Evolutionary conservation across 2,797 vertebrate genomes (phyloP), one percentile per base, ranked within the genome.

Genomic region (Triplophysa bombifrons): DNA sequence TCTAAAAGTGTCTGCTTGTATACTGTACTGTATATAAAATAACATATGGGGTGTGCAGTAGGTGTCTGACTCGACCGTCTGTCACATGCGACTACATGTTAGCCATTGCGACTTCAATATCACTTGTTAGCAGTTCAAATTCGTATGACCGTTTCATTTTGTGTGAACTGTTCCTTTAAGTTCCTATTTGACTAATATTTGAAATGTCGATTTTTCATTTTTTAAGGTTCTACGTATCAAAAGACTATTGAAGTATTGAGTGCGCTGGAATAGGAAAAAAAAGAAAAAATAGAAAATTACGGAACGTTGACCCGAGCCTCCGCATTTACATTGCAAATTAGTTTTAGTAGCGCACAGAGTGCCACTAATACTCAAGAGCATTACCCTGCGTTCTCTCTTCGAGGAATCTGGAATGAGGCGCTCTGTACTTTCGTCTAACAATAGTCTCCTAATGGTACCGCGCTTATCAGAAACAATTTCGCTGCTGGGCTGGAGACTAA

Each of bases 371-470:
- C n/a, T 78, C 19, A 13, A 78, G 58, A 71, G 58, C 20, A 44
- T 55, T 72, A 46, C 46, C 4, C 17, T 64, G 60, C 3, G 14
- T 66, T 72, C 69, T 16, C 73, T 60, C 34, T 76, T 27, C 30
- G 38, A 72, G 17, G 72, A 80, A 76, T 76, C 61, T 60, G 76
- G 56, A 84, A 79, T 58, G 20, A 83, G 58, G 68, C 25, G 63
- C 41, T 82, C 51, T 76, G 76, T 72, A 80, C 72, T 76, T 38
- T 56, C 50, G 51, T 66, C 82, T 86, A 85, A 85, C 85, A 87
- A 86, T 83, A 86, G 82, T 74, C 46, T 50, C 44, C 76, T 85
- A 86, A 87, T 86, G 85, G 76, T 65, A 74, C 79, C 64, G 41
- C 51, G 74, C 71, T 82, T 85, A 86, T 85, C 83, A 76, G 73